Base-by-base conservation (phyloP, 2,888 invertebrate genomes). In the Cyclophora punctaria region DNA sequence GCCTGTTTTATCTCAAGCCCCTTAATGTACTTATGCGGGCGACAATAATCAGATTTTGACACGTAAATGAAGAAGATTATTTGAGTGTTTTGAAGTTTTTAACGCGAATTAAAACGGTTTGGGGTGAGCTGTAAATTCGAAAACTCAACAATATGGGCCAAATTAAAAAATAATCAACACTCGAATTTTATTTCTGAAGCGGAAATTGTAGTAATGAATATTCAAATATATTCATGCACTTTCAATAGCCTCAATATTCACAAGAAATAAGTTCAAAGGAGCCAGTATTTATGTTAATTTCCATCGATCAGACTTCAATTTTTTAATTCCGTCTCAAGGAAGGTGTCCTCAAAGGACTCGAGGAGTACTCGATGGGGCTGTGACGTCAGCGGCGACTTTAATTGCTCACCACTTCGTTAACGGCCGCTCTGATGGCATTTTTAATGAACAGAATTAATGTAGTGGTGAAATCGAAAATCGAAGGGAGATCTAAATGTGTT, bases 371-470 rank as follows among this genome's bases (percentile, higher is more conserved):
- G 57, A 60, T 64, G 79, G 73, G 75, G 37, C 5, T 5, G 37
- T 81, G 83, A 83, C 86, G 84, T 85, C 86, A 87, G 84, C 84
- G 83, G 80, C 81, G 83, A 83, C 84, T 85, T 82, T 88, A 88
- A 88, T 88, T 88, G 87, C 80, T 69, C 77, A 84, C 82, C 87
- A 88, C 88, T 88, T 88, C 87, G 87, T 87, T 88, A 88, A 83
- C 83, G 77, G 79, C 61, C 77, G 80, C 77, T 78, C 82, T 87
- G 85, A 87, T 88, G 84, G 88, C 87, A 87, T 88, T 88, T 87
- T 87, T 88, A 88, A 88, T 88, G 88, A 88, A 88, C 85, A 78
- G 88, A 87, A 80, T 88, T 88, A 88, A 88, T 88, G 88, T 88
- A 88, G 87, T 88, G 86, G 85, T 57, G 77, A 81, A 82, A 85